Percentiles rank a stretch among this genome's conserved stretches.
These are phyloP conservation scores for Vanessa tameamea DNA, from an alignment of 1,140 invertebrate genomes.

Conservation along the genomic window DNA sequence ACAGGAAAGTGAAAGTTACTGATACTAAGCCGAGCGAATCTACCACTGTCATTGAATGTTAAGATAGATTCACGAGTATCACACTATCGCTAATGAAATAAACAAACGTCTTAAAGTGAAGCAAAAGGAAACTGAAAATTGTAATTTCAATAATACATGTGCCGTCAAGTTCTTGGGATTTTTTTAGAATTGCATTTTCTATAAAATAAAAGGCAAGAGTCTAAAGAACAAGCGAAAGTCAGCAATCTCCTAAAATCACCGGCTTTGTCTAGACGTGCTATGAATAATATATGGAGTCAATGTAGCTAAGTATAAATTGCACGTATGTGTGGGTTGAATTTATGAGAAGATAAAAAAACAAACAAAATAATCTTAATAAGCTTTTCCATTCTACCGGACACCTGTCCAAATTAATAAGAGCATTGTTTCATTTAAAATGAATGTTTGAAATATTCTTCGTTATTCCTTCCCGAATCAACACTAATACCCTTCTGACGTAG, in stretches of 20 bases:
- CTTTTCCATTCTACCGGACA: background rate
- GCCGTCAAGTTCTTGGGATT: too few species aligned
- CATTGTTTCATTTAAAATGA: slow-evolving; percentile 19
- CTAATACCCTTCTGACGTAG: slow-evolving; percentile 34
- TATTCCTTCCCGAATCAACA: slow-evolving; percentile 38
- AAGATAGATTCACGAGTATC: slow-evolving; percentile 9
- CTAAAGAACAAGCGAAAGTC: background rate
- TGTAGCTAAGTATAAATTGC: background rate
- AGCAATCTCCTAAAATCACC: background rate
- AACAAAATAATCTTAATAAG: background rate
- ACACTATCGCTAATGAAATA: slow-evolving; percentile 19
- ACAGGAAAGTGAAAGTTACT: slow-evolving; percentile 52
- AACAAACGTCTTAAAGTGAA: too few species aligned
- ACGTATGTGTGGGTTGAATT: background rate
- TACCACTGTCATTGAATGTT: slow-evolving; percentile 27
- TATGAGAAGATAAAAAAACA: background rate
- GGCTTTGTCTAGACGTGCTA: background rate
- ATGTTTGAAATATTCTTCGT: slow-evolving; percentile 25
- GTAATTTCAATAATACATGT: too few species aligned
- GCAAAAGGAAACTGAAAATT: too few species aligned
- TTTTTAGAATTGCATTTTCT: background rate
- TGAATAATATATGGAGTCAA: background rate
- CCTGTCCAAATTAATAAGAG: background rate
- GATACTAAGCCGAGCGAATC: slow-evolving; percentile 38
- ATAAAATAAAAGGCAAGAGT: background rate